A percentile compares a stretch with the other conserved stretches of the same genome.
phyloP scores from a whole-genome alignment of 2,888 invertebrate species.

The Zele albiditarsus region DNA sequence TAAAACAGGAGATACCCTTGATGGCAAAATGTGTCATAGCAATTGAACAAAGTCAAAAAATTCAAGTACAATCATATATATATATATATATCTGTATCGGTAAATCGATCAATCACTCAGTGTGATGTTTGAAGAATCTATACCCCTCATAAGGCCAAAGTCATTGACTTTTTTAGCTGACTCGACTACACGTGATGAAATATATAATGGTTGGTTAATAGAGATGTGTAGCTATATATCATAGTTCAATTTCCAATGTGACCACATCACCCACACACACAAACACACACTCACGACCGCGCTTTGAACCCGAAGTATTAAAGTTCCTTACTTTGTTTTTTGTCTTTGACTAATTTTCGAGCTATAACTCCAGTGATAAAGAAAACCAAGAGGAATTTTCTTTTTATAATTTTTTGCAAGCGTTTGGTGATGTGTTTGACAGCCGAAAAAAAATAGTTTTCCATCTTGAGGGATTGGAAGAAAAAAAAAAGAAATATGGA shows the following conservation, averaged over 20 bases:
- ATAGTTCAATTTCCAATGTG: background rate
- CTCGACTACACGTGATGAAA: conserved; percentile 21
- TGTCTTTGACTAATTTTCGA: background rate
- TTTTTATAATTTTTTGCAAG: background rate
- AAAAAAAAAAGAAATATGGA: background rate
- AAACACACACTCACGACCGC: background rate
- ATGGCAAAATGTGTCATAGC: no score
- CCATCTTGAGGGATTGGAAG: conserved; percentile 10
- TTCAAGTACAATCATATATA: no score
- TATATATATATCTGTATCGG: no score
- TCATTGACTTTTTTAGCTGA: conserved; percentile 17
- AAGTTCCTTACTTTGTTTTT: background rate
- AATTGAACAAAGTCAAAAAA: no score
- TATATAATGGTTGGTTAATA: conserved; percentile 1
- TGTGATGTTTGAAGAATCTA: background rate
- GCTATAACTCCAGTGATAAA: background rate
- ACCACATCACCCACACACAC: background rate
- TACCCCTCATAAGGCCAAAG: background rate
- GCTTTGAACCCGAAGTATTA: background rate
- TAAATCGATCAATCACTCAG: no score
- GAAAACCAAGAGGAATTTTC: background rate
- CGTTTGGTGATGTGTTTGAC: background rate
- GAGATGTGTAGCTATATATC: background rate
- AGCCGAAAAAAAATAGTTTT: conserved; percentile 2
- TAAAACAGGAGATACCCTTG: no score